A percentile compares a stretch with the other conserved stretches of the same genome.
phyloP scores from a whole-genome alignment of 2,113 vertebrate species.

The Cynocephalus volans region DNA sequence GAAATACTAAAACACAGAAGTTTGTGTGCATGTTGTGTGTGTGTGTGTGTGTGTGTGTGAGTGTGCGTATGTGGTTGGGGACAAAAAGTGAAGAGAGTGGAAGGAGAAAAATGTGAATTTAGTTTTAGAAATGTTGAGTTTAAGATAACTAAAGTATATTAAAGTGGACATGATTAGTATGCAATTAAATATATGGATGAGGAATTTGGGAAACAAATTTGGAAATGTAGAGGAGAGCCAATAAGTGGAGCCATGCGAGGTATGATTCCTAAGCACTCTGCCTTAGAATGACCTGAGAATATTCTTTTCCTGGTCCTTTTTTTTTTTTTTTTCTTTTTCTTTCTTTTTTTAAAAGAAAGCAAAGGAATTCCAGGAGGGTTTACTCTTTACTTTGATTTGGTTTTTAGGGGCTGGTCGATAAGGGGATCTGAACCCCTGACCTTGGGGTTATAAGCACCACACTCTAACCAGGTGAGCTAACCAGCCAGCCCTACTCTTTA shows the following conservation, averaged over 20 bases:
- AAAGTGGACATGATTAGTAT: not conserved
- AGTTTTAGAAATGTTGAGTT: not conserved
- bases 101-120: not conserved
- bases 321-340: not conserved
- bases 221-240: not conserved
- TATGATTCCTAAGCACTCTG: not conserved
- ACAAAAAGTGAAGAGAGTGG: not conserved
- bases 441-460: no score
- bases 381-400: not conserved
- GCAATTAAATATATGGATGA: not conserved
- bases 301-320: slow-evolving; percentile 7
- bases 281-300: not conserved
- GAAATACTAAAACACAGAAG: not conserved
- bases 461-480: no score
- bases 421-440: no score
- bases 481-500: not conserved
- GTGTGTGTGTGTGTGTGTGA: not conserved
- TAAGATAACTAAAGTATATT: not conserved
- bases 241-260: not conserved
- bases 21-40: not conserved
- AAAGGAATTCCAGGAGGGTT: not conserved
- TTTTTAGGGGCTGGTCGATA: no score
- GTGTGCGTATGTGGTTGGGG: not conserved
- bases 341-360: not conserved
- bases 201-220: not conserved